A percentile compares a stretch with the other conserved stretches of the same genome.
phyloP scores from a whole-genome alignment of 2,113 vertebrate genomes.

The Alces alces region DNA sequence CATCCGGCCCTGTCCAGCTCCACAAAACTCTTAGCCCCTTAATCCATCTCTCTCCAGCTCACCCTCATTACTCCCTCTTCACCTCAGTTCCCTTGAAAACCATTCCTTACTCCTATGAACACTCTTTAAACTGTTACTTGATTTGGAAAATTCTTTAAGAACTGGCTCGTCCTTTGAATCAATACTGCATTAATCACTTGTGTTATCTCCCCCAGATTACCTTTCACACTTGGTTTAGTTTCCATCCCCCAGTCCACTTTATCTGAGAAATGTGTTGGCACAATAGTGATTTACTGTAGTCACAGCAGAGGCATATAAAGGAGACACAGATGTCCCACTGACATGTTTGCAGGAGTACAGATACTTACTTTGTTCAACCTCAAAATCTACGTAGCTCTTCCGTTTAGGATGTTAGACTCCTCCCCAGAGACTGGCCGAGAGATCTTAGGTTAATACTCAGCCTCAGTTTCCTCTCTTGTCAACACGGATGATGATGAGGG shows the following conservation, averaged over 20 bases:
- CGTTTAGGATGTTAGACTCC: neutral
- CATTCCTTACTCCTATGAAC: neutral
- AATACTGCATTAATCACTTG: constrained; percentile 42
- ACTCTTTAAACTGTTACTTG: constrained; percentile 28
- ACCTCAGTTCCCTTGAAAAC: neutral
- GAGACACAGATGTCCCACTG: neutral
- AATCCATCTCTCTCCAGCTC: neutral
- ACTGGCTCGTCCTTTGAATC: constrained; percentile 27
- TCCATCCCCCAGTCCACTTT: constrained; percentile 47
- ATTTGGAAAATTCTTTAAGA: constrained; percentile 56
- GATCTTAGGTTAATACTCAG: neutral
- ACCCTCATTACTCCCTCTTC: neutral
- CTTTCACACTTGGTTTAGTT: constrained; percentile 53
- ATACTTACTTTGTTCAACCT: neutral
- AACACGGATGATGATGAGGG: neutral
- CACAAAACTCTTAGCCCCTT: neutral
- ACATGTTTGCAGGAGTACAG: neutral
- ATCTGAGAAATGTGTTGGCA: constrained; percentile 39
- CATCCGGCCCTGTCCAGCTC: fast-evolving
- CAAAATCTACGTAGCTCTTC: neutral
- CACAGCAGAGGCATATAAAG: neutral
- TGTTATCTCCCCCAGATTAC: constrained; percentile 49
- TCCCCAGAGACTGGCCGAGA: neutral
- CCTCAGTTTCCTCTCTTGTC: neutral
- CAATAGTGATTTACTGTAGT: neutral